phyloP scores from a whole-genome alignment of 2,113 vertebrate genomes.

The Etia nguti region DNA sequence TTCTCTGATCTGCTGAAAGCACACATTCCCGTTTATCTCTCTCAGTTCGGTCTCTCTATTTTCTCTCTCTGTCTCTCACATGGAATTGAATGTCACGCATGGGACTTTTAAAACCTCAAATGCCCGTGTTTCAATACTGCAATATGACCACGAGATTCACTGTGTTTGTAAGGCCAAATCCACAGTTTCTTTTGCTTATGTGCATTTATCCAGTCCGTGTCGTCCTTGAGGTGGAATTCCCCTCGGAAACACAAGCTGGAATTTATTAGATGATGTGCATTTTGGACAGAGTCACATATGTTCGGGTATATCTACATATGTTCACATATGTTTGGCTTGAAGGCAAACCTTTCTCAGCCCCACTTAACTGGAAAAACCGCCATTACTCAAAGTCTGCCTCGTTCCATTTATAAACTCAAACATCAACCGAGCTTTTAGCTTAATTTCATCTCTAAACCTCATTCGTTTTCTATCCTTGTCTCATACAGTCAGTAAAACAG shows the following conservation, averaged over 20 bases:
- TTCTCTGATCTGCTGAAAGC: conserved; percentile 59
- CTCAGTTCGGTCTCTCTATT: background rate
- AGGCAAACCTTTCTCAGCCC: conserved; percentile 1
- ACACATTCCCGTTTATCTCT: conserved; percentile 45
- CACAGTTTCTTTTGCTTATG: background rate
- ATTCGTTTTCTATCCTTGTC: conserved; percentile 9
- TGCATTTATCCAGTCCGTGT: background rate
- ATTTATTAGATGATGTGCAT: conserved; percentile 27
- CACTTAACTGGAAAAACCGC: conserved; percentile 32
- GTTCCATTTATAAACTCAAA: conserved; percentile 46
- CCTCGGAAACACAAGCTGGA: conserved; percentile 32
- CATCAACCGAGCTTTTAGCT: conserved; percentile 30
- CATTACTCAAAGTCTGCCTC: conserved; percentile 43
- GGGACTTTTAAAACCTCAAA: conserved; percentile 23
- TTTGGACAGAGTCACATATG: conserved; percentile 16
- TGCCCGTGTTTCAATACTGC: conserved; percentile 21
- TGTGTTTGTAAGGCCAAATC: conserved; percentile 20
- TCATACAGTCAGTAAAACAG: conserved; percentile 26
- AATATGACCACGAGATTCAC: conserved; percentile 34
- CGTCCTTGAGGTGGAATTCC: conserved; percentile 23
- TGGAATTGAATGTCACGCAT: conserved; percentile 48
- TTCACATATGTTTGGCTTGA: conserved; percentile 40
- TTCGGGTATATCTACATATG: conserved; percentile 16
- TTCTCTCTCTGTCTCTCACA: conserved; percentile 8
- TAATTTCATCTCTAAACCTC: conserved; percentile 34